Base-by-base conservation (phyloP, 2,888 invertebrate genomes). In the Euzophera pinguis region DNA sequence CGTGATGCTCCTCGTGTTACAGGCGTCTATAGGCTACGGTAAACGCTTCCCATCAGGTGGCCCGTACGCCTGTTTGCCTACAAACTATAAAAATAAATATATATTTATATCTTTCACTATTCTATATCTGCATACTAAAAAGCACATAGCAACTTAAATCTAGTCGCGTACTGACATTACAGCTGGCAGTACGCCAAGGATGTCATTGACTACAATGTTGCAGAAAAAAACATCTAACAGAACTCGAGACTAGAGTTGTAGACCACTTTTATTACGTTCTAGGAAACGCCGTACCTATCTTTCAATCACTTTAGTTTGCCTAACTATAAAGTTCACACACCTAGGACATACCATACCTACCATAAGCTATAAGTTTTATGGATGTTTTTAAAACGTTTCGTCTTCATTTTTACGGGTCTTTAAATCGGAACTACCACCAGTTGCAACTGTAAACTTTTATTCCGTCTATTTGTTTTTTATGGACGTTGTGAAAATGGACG, bases 371-470 rank as follows among this genome's bases (percentile, higher is more conserved):
- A 6, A 10, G 38, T 37, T 38, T 27, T 27, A 22, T 13, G 14
- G 10, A 14, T 3, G 17, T 17, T 48, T 38, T 48, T 22, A 42
- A 50, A 50, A 16, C 13, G 12, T 12, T 13, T 12, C 22, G 16
- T 22, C 37, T n/a, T 37, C 37, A 35, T 13, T 43, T 50, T 51
- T 43, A 47, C 39, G 37, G 39, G 37, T 4, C 34, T 43, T 51
- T 49, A 39, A 29, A 50, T 50, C 51, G 49, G 53, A 42, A 53
- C 47, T 53, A 38, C 54, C 53, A 52, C 54, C 45, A 57, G 56
- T 54, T 53, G 53, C 54, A 54, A 57, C 50, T 50, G 51, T 57
- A 50, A 47, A 57, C 42, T 54, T 59, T 60, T 58, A 59, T 57
- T 55, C 53, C 56, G 38, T 49, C 52, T 53, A 53, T 53, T 56